Base-by-base conservation (phyloP, 2,888 invertebrate species). In the Acanthoscelides obtectus region DNA sequence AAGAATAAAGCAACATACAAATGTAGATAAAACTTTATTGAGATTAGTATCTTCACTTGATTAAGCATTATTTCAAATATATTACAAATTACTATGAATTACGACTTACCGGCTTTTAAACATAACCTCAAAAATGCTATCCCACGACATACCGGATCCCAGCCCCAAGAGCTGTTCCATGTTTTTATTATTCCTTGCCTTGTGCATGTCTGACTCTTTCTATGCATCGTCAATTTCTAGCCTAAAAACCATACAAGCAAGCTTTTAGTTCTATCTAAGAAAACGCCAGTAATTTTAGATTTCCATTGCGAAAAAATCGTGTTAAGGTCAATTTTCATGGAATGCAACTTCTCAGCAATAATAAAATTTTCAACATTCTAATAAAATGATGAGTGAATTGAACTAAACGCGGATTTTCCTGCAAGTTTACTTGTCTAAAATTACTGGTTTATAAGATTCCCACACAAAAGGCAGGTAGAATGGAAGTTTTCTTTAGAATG, bases 121-220 rank as follows among this genome's bases (percentile, higher is more conserved):
- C 73, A 73, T 73, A 73, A 73, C 72, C 68, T 73, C 73, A 70
- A 73, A 73, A 72, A 73, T 73, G 70, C 66, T 73, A 72, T 73
- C 72, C 73, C 73, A 73, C 64, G 72, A 67, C 64, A 73, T 69
- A 27, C 67, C 70, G 20, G 73, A 73, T 69, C 69, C 72, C 73
- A 69, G 45, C 70, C 70, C 71, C 73, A 64, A 69, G 22, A 73
- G 70, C 66, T 73, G 73, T 69, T 73, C 73, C 73, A 73, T 73
- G 45, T 45, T 45, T 45, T 45, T 45, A 45, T 45, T 45, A 45
- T 45, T 45, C 45, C 45, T 45, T 45, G 45, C 45, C 45, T 45
- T 45, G 45, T 45, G 45, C 45, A 45, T 45, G 5, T 45, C 12
- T 45, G 12, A 45, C 45, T 45, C 45, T 45, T 3, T 45, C 45